A percentile compares a stretch with the other conserved stretches of the same genome.
These are phyloP conservation scores for Polyploca ridens DNA, from an alignment of 2,888 invertebrate genomes.

Conservation along the genomic window DNA sequence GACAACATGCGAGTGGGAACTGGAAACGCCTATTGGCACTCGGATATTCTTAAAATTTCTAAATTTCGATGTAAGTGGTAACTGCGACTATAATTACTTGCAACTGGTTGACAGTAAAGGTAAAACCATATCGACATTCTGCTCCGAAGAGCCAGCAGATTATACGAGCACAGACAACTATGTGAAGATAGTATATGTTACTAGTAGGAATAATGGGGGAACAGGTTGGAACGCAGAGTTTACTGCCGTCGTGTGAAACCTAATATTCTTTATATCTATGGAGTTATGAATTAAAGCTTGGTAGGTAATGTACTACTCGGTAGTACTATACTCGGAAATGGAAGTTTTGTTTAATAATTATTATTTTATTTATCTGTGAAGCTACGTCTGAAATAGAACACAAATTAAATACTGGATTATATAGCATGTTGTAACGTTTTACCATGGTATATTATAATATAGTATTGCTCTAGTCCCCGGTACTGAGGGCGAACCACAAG, in stretches of 20 bases:
- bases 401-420: too few species aligned
- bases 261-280: neutral
- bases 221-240: constrained; percentile 87
- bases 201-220: constrained; percentile 88
- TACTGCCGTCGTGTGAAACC: constrained; percentile 29
- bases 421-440: too few species aligned
- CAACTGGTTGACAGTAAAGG: constrained; percentile 83
- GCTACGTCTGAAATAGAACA: too few species aligned
- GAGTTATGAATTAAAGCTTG: too few species aligned
- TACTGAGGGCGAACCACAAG: too few species aligned
- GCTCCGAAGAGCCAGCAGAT: constrained; percentile 83
- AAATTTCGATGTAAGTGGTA: constrained; percentile 86
- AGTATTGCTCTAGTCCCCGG: too few species aligned
- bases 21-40: constrained; percentile 65
- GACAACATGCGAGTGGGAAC: constrained; percentile 69
- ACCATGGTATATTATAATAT: too few species aligned
- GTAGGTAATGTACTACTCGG: too few species aligned
- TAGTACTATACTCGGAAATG: too few species aligned
- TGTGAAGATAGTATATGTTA: constrained; percentile 86
- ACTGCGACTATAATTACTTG: constrained; percentile 87
- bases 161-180: constrained; percentile 82
- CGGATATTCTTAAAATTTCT: constrained; percentile 56
- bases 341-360: too few species aligned
- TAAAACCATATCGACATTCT: constrained; percentile 70
- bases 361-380: too few species aligned